Evolutionary conservation across 1,140 invertebrate genomes (phyloP), one percentile per base, ranked within the genome.

Genomic region (Thalassaphorura encarpata): DNA sequence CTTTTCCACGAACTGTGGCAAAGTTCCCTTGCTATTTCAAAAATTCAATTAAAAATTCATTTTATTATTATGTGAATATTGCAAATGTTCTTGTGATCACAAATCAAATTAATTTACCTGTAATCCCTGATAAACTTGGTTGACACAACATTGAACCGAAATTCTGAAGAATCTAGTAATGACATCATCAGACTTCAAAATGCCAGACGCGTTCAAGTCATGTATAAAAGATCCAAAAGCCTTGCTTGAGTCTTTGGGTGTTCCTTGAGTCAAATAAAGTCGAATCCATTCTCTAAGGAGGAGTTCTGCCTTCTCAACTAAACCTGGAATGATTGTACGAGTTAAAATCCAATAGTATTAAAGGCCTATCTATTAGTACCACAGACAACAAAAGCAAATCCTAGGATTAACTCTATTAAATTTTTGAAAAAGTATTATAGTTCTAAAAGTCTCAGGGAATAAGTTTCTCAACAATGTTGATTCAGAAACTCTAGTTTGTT

Each of bases 161-260:
- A 97, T 81, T 26, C 95, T 82, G 77, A 99, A 98, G 74, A 99
- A 99, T 57, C 94, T 73, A 0, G 92, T 94, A 50, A 99, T 96
- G 56, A 95, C 78, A 69, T 99, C 95, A 67, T 99, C 97, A 0
- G 91, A 95, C 70, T 97, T 97, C 15, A 98, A 73, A 45, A 99
- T 93, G 2, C 95, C 95, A 63, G 96, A 90, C 54, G 88, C 79
- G 67, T 96, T 96, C 91, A 99, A 94, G 70, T 81, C 76, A 67
- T 93, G 87, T 0, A 97, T 90, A 73, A 97, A 96, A 47, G 87
- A 73, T 31, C 86, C 83, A 69, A 98, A 97, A n/a, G 93, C 89
- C 68, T 95, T 94, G 1, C 83, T 85, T 4, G 90, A 86, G 71
- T 97, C 94, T 40, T 87, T 78, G 0, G 83, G 82, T 16, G 84